phyloP scores from a whole-genome alignment of 1,140 invertebrate genomes.

The Octopus bimaculoides region DNA sequence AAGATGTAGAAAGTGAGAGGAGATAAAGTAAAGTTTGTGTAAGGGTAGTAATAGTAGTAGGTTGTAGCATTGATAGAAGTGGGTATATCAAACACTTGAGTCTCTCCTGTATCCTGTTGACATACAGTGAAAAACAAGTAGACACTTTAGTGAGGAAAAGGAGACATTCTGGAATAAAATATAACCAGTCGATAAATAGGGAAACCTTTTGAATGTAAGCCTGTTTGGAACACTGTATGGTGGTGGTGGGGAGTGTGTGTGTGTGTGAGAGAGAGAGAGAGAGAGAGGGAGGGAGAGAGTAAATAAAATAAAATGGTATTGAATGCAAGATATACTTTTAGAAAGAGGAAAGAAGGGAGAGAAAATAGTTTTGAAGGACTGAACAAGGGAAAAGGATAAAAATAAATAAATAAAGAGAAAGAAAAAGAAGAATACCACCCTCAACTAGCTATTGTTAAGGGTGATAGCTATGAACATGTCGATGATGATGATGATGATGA shows the following conservation, averaged over 20 bases:
- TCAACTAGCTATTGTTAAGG: too few species aligned
- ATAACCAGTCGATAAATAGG: background rate
- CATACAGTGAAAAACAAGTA: too few species aligned
- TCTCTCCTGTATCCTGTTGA: too few species aligned
- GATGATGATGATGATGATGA: too few species aligned
- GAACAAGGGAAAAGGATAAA: background rate
- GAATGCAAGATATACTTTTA: background rate
- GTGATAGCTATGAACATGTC: too few species aligned
- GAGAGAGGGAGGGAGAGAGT: background rate
- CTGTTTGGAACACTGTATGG: background rate
- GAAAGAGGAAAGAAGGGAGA: background rate
- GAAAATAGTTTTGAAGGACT: background rate
- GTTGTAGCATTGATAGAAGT: background rate
- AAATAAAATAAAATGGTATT: background rate
- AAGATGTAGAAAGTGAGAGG: too few species aligned
- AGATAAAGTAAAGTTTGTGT: background rate
- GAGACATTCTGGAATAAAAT: background rate
- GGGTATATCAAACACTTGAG: background rate
- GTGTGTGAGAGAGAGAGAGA: background rate
- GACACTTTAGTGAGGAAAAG: background rate
- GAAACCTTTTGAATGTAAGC: background rate
- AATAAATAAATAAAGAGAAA: background rate
- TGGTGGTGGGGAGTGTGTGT: background rate
- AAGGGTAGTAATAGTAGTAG: background rate
- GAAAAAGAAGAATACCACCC: background rate